These are phyloP conservation scores for Genyomyrus donnyi DNA, from an alignment of 2,113 vertebrate genomes.

Conservation along the genomic window DNA sequence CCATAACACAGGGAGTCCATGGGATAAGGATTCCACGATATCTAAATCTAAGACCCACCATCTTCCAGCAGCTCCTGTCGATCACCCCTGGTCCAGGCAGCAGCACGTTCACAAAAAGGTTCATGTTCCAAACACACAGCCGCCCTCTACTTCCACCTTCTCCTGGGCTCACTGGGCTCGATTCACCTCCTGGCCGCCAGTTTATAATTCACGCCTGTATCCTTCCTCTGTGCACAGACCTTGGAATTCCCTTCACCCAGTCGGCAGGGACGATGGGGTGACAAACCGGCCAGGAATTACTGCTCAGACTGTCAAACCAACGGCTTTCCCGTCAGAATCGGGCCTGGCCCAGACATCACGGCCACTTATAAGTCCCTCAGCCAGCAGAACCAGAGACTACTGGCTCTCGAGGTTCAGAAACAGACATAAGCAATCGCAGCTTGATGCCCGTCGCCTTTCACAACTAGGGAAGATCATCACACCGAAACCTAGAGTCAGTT, in stretches of 20 bases:
- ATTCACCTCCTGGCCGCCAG: slow-evolving; percentile 24
- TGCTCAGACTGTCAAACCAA: slow-evolving; percentile 55
- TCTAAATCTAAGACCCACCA: slow-evolving; percentile 30
- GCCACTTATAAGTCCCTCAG: slow-evolving; percentile 16
- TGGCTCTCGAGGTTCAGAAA: slow-evolving; percentile 56
- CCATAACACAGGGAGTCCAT: background rate
- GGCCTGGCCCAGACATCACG: slow-evolving; percentile 5
- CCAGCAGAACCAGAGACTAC: slow-evolving; percentile 47
- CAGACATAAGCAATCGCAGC: slow-evolving; percentile 61
- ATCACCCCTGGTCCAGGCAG: slow-evolving; percentile 56
- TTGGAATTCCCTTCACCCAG: slow-evolving; percentile 41
- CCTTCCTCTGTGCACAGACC: slow-evolving; percentile 37
- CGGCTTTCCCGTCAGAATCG: slow-evolving; percentile 23
- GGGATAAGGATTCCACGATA: slow-evolving; percentile 24
- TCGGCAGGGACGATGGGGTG: slow-evolving; percentile 33
- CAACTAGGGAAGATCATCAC: slow-evolving; percentile 51
- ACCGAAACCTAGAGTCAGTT: slow-evolving; percentile 42
- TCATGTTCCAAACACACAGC: slow-evolving; percentile 26
- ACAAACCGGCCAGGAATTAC: slow-evolving; percentile 62
- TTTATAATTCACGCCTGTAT: slow-evolving; percentile 34
- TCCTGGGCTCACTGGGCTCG: slow-evolving; percentile 38
- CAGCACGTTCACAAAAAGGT: slow-evolving; percentile 34
- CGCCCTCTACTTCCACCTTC: slow-evolving; percentile 40
- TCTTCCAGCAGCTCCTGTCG: slow-evolving; percentile 38
- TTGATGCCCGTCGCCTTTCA: slow-evolving; percentile 46